Evolutionary conservation across 2,888 invertebrate genomes (phyloP).

Genomic region (Nasonia oneida): DNA sequence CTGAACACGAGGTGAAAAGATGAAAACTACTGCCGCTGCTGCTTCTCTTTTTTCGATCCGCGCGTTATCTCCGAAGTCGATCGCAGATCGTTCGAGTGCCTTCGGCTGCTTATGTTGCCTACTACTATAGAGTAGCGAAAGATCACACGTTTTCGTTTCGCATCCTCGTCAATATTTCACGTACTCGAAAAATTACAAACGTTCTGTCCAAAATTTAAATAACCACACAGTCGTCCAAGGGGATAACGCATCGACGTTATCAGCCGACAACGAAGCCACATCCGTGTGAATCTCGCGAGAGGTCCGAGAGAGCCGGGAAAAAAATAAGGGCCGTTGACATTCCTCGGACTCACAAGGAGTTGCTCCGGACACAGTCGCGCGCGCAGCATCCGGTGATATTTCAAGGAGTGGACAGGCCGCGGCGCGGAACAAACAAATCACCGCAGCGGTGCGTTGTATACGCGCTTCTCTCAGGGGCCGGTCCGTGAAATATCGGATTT

Average conservation of each 20-base stretch:
- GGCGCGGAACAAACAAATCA: conserved; percentile 74
- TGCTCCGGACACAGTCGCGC: conserved; percentile 59
- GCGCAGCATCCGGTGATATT: conserved; percentile 74
- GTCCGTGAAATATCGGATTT: conserved; percentile 75
- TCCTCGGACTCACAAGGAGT: conserved; percentile 38
- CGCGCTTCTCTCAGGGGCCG: conserved; percentile 70
- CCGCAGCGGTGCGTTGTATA: conserved; percentile 69
- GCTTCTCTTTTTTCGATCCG: conserved; percentile 42
- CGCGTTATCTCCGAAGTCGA: conserved; percentile 45
- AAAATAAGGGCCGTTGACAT: conserved; percentile 50
- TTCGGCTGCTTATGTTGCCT: conserved; percentile 44
- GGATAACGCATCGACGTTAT: conserved; percentile 23
- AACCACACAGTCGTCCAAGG: not conserved
- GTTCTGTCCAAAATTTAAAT: not conserved
- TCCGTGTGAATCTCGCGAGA: conserved; percentile 58
- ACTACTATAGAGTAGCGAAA: not conserved
- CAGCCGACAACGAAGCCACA: conserved; percentile 56
- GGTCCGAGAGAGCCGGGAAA: conserved; percentile 14
- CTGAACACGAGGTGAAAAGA: conserved; percentile 65
- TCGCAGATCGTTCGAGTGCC: conserved; percentile 42
- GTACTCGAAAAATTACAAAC: not conserved
- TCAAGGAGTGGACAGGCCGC: conserved; percentile 64
- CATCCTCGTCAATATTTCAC: not conserved
- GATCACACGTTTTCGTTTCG: not conserved
- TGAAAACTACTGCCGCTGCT: conserved; percentile 25